Evolutionary conservation across 2,888 invertebrate genomes (phyloP), one percentile per base, ranked within the genome.

Genomic region (Trissolcus japonicus): DNA sequence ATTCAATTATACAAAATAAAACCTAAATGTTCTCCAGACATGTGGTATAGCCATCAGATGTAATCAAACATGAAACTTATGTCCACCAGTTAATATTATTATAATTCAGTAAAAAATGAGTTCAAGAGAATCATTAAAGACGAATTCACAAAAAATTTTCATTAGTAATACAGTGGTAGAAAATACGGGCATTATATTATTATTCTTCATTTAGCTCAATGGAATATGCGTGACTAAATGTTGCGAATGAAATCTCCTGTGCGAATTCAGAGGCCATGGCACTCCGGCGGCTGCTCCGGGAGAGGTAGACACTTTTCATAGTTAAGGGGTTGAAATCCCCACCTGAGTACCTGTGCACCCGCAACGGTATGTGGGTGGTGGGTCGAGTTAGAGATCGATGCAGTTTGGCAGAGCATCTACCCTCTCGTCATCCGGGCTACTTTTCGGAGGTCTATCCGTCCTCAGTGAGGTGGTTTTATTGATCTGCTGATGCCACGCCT

Each of bases 401-500:
- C 80, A 82, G 83, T 86, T 83, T 81, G 83, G 80, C 82, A 81
- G 80, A 82, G 82, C 81, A 73, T 82, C 67, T 73, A 48, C 67
- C 66, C 75, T 73, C 76, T 60, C 67, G 61, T 72, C 68, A 67
- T 55, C 76, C 55, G 68, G 79, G 77, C 76, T 80, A 72, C 79
- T 83, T 83, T 83, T 83, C 79, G 82, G 82, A 80, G 81, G 78
- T 77, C 72, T 76, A 73, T 69, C 65, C 69, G 62, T 73, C 61
- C 75, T 78, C 68, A 71, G 16, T 68, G 80, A 82, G 86, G 82
- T 85, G 84, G 84, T 82, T 83, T 84, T 88, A 88, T 88, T 87
- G 88, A 88, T 88, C 88, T 80, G 43, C 29, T 29, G 46, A 83
- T 62, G 82, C 88, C 88, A 87, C 88, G 88, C 88, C 88, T 78